Base-by-base conservation (phyloP, 2,113 vertebrate species). In the Bagarius yarrelli region DNA sequence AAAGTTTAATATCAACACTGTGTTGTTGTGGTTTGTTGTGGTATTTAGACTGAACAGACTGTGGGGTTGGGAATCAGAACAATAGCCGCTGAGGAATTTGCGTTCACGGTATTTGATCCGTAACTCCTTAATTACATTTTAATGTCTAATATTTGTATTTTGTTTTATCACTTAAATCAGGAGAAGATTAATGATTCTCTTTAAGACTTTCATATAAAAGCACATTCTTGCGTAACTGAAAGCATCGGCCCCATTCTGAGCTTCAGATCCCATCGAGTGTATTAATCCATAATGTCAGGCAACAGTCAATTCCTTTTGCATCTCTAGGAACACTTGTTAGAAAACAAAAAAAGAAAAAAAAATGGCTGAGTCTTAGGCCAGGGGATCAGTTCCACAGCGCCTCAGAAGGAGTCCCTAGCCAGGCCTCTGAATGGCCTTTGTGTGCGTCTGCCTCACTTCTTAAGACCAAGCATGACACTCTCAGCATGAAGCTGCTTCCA, bases 1-100 rank as follows among this genome's bases (percentile, higher is more conserved):
- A 91, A 91, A 91, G 90, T 92, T 91, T 90, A 91, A 91, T 92
- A 91, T 92, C 85, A 88, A 88, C 84, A 87, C 84, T 90, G 90
- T 90, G 44, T 91, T 92, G 92, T 91, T 93, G 59, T 90, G 90
- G 88, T 89, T 90, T 91, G 91, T 88, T 89, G 85, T 90, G 91
- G 89, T 90, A 89, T 89, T 83, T 76, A 73, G 64, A 83, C 25
- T 66, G 40, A 56, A 74, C 70, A 74, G 70, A 67, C 1, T 44
- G 70, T 61, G 34, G 14, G 57, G 32, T 34, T 3, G 40, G 21
- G 12, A 72, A 30, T 40, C 5, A 53, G 16, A 56, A 71, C 59
- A 56, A n/a, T 80, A 30, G 56, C 36, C 11, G 11, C 36, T 27
- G 32, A 69, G 57, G 52, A 56, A 30, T 34, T n/a, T 77, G 11